Evolutionary conservation across 2,797 vertebrate genomes (phyloP), one percentile per base, ranked within the genome.

Genomic region (Phalloptychus januarius): DNA sequence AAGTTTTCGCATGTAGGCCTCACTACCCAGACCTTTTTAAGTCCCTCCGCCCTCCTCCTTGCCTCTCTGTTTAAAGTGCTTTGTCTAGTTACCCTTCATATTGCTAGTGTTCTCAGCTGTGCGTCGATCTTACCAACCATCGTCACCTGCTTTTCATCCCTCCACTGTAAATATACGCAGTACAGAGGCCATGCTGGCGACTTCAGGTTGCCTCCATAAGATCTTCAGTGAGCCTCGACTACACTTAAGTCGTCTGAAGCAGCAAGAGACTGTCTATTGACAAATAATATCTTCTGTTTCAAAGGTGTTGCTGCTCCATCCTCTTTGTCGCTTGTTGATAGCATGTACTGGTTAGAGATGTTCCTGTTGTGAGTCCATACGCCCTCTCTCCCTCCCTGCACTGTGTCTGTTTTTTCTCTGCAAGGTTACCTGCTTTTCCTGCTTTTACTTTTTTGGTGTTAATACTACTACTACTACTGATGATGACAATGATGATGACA

Each of bases 271-370:
- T 91, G 88, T 90, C 87, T 76, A 33, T 52, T 76, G 89, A 85
- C 89, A 87, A 85, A 44, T 81, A 71, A 84, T 28, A 74, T 93
- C 89, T 89, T 91, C 86, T 88, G 89, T 88, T 90, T 91, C 81
- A 78, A 91, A 92, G 89, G 91, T 69, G 25, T 25, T 83, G 92
- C 74, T n/a, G 78, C 89, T 86, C 89, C 91, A 87, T 91, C 91
- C 83, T 89, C 91, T 93, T 91, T 91, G 94, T 96, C 92, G 94
- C 95, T 96, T 96, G 96, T 96, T 95, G 94, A 96, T 96, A 96
- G 96, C 96, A 96, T 96, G 96, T 96, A 94, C 94, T 87, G 94
- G 94, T 96, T 96, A 96, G 95, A 95, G 90, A 95, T 95, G 95
- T 96, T 94, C 92, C 94, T 95, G 94, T 96, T 88, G 95, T 96